A percentile compares a stretch with the other conserved stretches of the same genome.
These are phyloP conservation scores for Anthopleura sola DNA, from an alignment of 64 coral and sea anemone genomes.

Conservation along the genomic window DNA sequence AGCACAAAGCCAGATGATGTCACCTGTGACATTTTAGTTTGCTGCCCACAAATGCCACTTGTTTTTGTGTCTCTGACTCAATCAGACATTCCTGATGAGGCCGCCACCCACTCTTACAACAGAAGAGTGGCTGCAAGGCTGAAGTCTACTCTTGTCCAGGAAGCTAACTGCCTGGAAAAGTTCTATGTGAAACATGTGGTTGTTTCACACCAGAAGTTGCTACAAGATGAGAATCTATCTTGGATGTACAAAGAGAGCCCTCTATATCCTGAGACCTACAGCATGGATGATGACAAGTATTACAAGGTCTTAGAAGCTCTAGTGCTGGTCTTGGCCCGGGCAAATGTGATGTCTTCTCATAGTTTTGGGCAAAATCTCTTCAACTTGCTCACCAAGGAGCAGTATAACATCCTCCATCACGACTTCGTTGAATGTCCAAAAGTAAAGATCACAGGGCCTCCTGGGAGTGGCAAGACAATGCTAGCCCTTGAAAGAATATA, in stretches of 20 bases:
- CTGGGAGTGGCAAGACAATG: neutral
- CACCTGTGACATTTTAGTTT: neutral
- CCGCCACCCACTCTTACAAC: neutral
- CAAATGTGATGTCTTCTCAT: neutral
- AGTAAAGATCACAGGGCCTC: neutral
- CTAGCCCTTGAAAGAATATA: neutral
- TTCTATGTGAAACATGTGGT: neutral
- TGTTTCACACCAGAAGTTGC: neutral
- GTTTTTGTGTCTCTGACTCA: neutral
- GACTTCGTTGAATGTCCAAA: neutral
- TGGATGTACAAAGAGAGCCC: neutral
- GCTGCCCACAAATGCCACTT: neutral
- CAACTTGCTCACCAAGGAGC: neutral
- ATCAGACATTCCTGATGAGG: neutral
- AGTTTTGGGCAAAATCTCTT: neutral
- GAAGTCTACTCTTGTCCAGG: neutral
- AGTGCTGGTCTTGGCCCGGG: neutral
- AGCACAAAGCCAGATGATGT: constrained; percentile 2
- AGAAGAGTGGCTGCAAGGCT: neutral
- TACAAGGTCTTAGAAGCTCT: neutral
- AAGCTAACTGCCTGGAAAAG: neutral
- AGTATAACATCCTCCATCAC: neutral
- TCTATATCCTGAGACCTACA: neutral
- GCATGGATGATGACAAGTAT: neutral
- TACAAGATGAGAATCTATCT: neutral